Evolutionary conservation across 1,140 invertebrate genomes (phyloP).

Genomic region (Grapholita molesta): DNA sequence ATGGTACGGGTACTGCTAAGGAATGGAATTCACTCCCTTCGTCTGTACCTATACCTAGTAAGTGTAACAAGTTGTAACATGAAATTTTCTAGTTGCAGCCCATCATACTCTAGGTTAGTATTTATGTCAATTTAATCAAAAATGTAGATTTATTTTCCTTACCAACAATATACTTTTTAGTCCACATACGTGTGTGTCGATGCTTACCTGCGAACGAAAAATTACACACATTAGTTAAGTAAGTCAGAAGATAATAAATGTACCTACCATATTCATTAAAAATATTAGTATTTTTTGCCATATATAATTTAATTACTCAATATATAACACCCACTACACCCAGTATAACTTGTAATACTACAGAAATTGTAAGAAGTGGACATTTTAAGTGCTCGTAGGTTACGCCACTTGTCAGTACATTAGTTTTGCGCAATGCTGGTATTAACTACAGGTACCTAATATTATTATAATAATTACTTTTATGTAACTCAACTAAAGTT

Average conservation of each 20-base stretch:
- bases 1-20: too few relatives aligned
- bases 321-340: not conserved
- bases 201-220: constrained; percentile 9
- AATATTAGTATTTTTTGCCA: not conserved
- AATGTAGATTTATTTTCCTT: not conserved
- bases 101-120: too few relatives aligned
- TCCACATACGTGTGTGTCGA: not conserved
- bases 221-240: not conserved
- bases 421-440: constrained; percentile 1
- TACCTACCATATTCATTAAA: not conserved
- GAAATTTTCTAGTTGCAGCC: too few relatives aligned
- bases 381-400: constrained; percentile 3
- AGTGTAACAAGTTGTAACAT: too few relatives aligned
- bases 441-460: not conserved
- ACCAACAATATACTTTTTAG: not conserved
- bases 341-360: not conserved
- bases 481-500: not conserved
- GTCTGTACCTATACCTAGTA: too few relatives aligned
- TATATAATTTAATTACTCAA: constrained; percentile 7
- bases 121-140: not conserved
- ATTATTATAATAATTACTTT: constrained; percentile 5
- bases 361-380: not conserved
- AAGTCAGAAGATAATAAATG: not conserved
- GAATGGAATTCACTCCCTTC: too few relatives aligned
- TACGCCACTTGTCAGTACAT: constrained; percentile 1